phyloP scores from a whole-genome alignment of 2,797 vertebrate species.

The Peromyscus melanophrys region DNA sequence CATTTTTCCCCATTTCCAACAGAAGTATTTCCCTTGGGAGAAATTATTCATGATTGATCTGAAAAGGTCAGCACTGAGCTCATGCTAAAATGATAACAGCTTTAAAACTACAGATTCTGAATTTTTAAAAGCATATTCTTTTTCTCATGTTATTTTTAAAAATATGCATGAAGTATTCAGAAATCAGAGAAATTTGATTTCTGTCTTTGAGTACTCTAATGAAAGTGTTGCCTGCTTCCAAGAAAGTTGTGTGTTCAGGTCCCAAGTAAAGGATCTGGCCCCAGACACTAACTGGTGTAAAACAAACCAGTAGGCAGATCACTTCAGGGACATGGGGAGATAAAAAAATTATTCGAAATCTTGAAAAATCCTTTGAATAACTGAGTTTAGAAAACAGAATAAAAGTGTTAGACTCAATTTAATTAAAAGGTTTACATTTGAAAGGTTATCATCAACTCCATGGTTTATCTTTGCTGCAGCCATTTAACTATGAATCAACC shows the following conservation, averaged over 20 bases:
- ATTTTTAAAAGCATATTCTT: constrained; percentile 81
- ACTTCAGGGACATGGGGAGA: constrained; percentile 47
- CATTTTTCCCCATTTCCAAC: constrained; percentile 62
- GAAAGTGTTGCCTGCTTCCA: not conserved
- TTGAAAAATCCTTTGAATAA: constrained; percentile 36
- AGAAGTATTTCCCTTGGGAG: constrained; percentile 77
- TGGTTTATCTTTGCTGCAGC: constrained; percentile 50
- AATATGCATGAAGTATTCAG: constrained; percentile 77
- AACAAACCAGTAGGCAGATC: constrained; percentile 75
- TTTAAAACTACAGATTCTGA: constrained; percentile 85
- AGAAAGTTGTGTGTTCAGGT: not conserved
- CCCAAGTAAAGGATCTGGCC: not conserved
- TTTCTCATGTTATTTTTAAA: constrained; percentile 79
- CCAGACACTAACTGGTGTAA: constrained; percentile 45
- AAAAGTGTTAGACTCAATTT: not conserved
- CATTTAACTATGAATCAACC: constrained; percentile 34
- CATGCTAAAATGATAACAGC: constrained; percentile 84
- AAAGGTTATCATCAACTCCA: not conserved
- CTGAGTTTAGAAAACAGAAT: not conserved
- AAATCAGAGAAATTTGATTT: constrained; percentile 71
- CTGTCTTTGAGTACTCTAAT: not conserved
- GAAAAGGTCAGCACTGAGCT: constrained; percentile 87
- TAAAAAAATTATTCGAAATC: constrained; percentile 79
- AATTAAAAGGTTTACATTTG: not conserved
- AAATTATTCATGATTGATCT: constrained; percentile 86